Evolutionary conservation across 2,888 invertebrate genomes (phyloP).

Genomic region (Cryptophagus acutangulus): DNA sequence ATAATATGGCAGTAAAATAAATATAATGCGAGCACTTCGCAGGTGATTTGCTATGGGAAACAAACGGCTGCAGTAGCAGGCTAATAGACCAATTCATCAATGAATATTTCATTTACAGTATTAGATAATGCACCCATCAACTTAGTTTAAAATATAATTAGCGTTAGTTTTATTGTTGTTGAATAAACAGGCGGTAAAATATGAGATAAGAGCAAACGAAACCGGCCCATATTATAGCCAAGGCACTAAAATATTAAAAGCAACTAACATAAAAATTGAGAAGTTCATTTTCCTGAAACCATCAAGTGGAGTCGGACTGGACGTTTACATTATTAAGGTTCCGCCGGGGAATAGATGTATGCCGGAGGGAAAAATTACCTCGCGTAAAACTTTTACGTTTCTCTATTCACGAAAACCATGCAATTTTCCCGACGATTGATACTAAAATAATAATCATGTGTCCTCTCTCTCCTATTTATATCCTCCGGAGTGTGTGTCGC

Average conservation of each 20-base stretch:
- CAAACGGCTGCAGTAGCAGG: constrained; percentile 27
- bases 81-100: constrained; percentile 35
- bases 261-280: constrained; percentile 41
- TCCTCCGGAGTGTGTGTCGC: no score
- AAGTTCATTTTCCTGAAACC: constrained; percentile 43
- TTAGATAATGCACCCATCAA: not conserved
- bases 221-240: constrained; percentile 1
- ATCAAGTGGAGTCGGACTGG: constrained; percentile 38
- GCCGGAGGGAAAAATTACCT: constrained; percentile 43
- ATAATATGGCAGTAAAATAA: constrained; percentile 40
- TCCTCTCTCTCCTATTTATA: constrained; percentile 2
- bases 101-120: constrained; percentile 33
- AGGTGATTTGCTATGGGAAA: constrained; percentile 43
- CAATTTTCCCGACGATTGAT: constrained; percentile 35
- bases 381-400: constrained; percentile 42
- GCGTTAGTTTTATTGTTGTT: no score
- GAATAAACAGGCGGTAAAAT: no score
- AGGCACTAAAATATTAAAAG: constrained; percentile 26
- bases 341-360: constrained; percentile 32
- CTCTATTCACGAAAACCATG: constrained; percentile 32
- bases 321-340: constrained; percentile 43
- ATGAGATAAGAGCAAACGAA: no score
- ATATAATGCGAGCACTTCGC: constrained; percentile 38
- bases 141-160: no score
- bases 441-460: constrained; percentile 34